Evolutionary conservation across 2,113 vertebrate species (phyloP).

Genomic region (Colinus virginianus): DNA sequence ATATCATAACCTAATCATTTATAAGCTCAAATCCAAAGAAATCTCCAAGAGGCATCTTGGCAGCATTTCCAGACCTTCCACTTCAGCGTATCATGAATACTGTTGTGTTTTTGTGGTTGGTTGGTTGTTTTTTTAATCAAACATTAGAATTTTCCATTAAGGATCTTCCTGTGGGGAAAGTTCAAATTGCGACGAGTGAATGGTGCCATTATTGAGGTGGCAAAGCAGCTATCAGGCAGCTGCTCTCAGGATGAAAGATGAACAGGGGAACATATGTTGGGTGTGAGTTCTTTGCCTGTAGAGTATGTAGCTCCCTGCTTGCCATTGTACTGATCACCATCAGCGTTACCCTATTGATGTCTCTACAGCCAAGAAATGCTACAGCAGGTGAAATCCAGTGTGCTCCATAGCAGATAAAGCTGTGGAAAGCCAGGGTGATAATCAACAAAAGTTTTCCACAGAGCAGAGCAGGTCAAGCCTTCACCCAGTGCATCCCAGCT

Average conservation of each 20-base stretch:
- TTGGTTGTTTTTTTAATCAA: neutral
- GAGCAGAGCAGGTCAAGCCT: neutral
- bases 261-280: rapidly evolving
- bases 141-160: neutral
- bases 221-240: neutral
- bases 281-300: neutral
- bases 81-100: neutral
- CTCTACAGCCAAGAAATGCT: neutral
- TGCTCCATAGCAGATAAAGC: neutral
- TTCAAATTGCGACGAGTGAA: neutral
- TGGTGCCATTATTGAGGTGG: neutral
- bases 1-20: neutral
- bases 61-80: neutral
- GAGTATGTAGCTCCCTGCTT: neutral
- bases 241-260: neutral
- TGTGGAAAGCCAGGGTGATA: neutral
- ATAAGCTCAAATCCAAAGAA: neutral
- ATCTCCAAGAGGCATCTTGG: neutral
- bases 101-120: neutral
- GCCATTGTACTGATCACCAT: rapidly evolving
- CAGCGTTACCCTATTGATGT: neutral
- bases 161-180: neutral
- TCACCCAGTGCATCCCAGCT: neutral
- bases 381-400: neutral
- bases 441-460: neutral